Evolutionary conservation across 2,797 vertebrate genomes (phyloP).

Genomic region (Sternotherus odoratus): DNA sequence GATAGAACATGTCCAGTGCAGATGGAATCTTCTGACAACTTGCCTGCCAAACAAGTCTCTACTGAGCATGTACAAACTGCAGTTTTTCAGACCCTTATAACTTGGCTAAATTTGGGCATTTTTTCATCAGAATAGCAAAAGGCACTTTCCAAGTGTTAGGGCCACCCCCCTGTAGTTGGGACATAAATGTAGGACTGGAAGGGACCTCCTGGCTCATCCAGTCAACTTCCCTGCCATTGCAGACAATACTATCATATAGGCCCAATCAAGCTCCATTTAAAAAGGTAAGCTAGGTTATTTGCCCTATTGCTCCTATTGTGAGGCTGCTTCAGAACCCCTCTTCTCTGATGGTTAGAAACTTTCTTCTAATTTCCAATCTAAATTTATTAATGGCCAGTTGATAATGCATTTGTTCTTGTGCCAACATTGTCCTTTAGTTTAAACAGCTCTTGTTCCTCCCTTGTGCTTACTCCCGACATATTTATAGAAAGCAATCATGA

Average conservation of each 20-base stretch:
- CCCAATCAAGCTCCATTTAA: too few relatives aligned
- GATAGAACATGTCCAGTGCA: neutral
- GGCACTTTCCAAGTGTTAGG: neutral
- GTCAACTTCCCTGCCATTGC: neutral
- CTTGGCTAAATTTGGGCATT: neutral
- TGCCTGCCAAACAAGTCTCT: neutral
- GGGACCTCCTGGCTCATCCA: neutral
- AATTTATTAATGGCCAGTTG: too few relatives aligned
- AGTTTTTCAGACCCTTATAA: neutral
- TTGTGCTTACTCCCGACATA: too few relatives aligned
- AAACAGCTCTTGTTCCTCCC: too few relatives aligned
- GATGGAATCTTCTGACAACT: neutral
- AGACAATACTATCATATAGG: neutral
- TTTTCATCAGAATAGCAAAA: neutral
- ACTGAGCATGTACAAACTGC: neutral
- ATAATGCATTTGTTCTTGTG: too few relatives aligned
- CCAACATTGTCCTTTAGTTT: too few relatives aligned
- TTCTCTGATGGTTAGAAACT: too few relatives aligned
- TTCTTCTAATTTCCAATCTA: too few relatives aligned
- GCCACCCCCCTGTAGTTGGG: neutral
- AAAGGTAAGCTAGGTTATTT: neutral
- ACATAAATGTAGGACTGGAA: neutral
- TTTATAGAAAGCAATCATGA: neutral
- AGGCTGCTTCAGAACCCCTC: neutral
- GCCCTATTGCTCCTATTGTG: neutral